Evolutionary conservation across 2,797 vertebrate species (phyloP), one percentile per base, ranked within the genome.

Genomic region (Limnodromus scolopaceus): DNA sequence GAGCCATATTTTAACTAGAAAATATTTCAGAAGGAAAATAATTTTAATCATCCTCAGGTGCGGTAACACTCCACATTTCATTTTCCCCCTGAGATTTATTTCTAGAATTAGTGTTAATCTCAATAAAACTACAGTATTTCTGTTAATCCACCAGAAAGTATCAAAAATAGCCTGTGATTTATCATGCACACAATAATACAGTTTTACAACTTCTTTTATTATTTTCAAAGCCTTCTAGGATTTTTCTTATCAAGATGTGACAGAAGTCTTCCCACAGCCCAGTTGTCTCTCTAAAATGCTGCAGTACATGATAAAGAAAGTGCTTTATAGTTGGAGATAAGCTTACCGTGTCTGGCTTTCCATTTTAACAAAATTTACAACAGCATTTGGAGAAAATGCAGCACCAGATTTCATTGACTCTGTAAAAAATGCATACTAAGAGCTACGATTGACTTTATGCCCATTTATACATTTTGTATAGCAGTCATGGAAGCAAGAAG

Each of bases 221-320:
- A 60, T 82, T 93, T 95, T 96, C 61, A 63, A 97, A 96, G 43
- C 90, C 77, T 95, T 87, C 64, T 87, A 93, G 84, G 38, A 74
- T 91, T 95, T 96, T 93, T 57, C 53, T 87, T 92, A 94, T 77
- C 89, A 86, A 93, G 92, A 95, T 95, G 65, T 28, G 41, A 71
- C n/a, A 85, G 83, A 89, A 92, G 32, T 64, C 49, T 72, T 71
- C 46, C 84, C 39, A 28, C 46, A 71, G 20, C 19, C 93, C 49
- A 82, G 49, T 22, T 94, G 32, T 78, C 25, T 85, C 46, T 72
- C 41, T 39, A 65, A 84, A 91, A 68, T 58, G 25, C 63, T 74
- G 17, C 25, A 70, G 34, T 45, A 60, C 9, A 18, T 24, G n/a
- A 76, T 38, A 94, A 88, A 89, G 46, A 70, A 93, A 80, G 68